Base-by-base conservation (phyloP, 2,113 vertebrate genomes). In the Cynoglossus semilaevis region DNA sequence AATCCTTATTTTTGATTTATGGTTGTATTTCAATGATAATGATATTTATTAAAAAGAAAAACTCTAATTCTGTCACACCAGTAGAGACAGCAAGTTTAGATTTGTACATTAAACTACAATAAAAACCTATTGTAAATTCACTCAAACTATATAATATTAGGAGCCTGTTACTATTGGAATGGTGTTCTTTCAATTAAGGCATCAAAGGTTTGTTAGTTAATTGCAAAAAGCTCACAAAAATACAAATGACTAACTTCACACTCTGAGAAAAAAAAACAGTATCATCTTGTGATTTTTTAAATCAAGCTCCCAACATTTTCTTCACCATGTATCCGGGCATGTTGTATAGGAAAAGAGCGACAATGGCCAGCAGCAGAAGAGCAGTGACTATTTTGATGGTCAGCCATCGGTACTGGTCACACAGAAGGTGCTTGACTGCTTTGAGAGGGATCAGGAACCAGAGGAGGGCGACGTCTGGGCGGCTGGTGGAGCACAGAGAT, bases 301-400 rank as follows among this genome's bases (percentile, higher is more conserved):
- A 15, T 80, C 36, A 78, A 12, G 51, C 76, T 29, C 95, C 95
- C 34, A 87, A 5, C 85, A 98, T 90, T 66, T 96, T 97, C 91
- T 98, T 97, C 83, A 97, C 95, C 94, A 95, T 96, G 87, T 98
- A 98, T 36, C 95, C 95, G 0, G 94, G 95, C 87, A 96, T 94
- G 91, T 92, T 96, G 88, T 96, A 97, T 42, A 98, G 85, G 87
- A 97, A 98, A 48, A 97, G 92, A 15, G 67, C 95, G 2, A 96
- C 45, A 90, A 98, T 93, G 70, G 93, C 87, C 72, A 96, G 77
- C 4, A 92, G 80, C 67, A 98, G 71, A 35, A 98, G 84, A 1
- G 88, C 93, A 74, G 94, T 74, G 68, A 96, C 82, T 0, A 96
- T 93, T 88, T 97, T 96, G 89, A 97, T 92, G 89, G 96, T 93